phyloP scores from a whole-genome alignment of 2,888 invertebrate genomes.

The Zhuqinia jingwanae region DNA sequence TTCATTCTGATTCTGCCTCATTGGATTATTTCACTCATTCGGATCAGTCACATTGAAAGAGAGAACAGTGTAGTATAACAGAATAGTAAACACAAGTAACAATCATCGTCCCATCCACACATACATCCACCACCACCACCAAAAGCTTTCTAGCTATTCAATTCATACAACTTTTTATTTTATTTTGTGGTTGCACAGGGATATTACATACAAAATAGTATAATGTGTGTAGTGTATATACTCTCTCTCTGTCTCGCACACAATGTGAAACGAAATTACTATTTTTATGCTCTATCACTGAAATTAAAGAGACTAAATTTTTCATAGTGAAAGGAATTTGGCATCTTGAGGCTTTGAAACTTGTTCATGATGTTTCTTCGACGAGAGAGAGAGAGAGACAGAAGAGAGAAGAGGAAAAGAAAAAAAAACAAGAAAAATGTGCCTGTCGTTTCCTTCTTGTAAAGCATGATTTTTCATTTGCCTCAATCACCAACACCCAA shows the following conservation, averaged over 20 bases:
- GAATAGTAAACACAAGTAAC: constrained; percentile 20
- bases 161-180: no score
- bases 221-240: no score
- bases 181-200: no score
- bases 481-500: constrained; percentile 31
- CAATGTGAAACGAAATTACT: constrained; percentile 55
- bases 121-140: no score
- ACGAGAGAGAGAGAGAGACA: background rate
- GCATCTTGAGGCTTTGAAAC: constrained; percentile 60
- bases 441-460: constrained; percentile 49
- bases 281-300: constrained; percentile 67
- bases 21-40: constrained; percentile 42
- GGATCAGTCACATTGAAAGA: constrained; percentile 23
- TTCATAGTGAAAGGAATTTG: constrained; percentile 66
- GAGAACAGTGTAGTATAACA: background rate
- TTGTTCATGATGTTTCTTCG: constrained; percentile 33
- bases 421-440: constrained; percentile 64
- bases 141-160: background rate
- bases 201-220: no score
- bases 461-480: constrained; percentile 60
- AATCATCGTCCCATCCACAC: background rate
- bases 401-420: no score
- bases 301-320: constrained; percentile 68
- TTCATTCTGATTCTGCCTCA: constrained; percentile 26
- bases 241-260: no score